Evolutionary conservation across 2,113 vertebrate genomes (phyloP), one percentile per base, ranked within the genome.

Genomic region (Myotis davidii): DNA sequence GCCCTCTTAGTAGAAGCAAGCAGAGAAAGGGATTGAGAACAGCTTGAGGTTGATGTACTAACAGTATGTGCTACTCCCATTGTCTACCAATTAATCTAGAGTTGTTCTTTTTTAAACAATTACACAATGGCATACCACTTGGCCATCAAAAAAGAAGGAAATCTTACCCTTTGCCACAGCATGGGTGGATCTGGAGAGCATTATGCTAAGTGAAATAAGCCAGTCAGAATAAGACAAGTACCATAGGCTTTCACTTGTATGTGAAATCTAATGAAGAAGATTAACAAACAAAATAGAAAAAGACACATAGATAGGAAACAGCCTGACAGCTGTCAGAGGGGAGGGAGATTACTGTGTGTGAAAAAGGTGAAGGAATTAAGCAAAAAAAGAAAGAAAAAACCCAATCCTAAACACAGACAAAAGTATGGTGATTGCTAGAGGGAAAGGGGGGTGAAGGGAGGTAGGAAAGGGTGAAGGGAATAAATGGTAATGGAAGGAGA

Each of bases 31-130:
- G 9, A 64, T 12, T 34, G 10, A 6, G 11, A n/a, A 32, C 34
- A 76, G 12, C 34, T 69, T 74, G 16, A 3, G 20, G 6, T 59
- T 64, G 77, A 48, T 78, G 10, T 73, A 61, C 14, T 9, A 65
- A 91, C 2, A 70, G 17, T 32, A 6, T 37, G 45, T 86, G 32
- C 25, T 86, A 50, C 8, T 92, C 12, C 8, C 59, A 39, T 48
- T 74, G 90, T 39, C n/a, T 25, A 65, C 12, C 21, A 85, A 17
- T 20, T 77, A 52, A 67, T 67, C 3, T 37, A 83, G 52, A 65
- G 56, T 17, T 85, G 64, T n/a, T 82, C 76, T 83, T 72, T 70
- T 52, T 65, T 50, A 27, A 87, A 73, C 9, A 70, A 34, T 67
- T 18, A 67, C 32, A 67, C 65, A 67, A 67, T n/a, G 64, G 32